Base-by-base conservation (phyloP, 2,888 invertebrate genomes). In the Mythimna loreyi region DNA sequence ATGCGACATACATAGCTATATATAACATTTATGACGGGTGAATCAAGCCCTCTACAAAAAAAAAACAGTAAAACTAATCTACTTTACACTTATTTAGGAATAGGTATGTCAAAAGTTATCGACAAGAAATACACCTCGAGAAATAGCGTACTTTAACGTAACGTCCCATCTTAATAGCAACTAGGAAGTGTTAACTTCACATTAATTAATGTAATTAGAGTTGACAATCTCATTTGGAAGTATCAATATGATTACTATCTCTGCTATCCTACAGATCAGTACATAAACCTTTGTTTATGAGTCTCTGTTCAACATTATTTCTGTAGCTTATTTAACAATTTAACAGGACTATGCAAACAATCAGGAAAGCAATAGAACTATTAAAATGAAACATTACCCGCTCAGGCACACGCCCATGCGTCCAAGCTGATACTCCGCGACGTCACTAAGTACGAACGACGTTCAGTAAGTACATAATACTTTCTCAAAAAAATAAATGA, bases 81-180 rank as follows among this genome's bases (percentile, higher is more conserved):
- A 93, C 88, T 92, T 92, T 93, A 93, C 92, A 93, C 87, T 91
- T 91, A 93, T 91, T 90, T 92, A 93, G 93, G 92, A 93, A 94
- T 93, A 92, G 88, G 89, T 89, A 92, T 88, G 88, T 90, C 84
- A 85, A 89, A 86, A 87, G 82, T 83, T 89, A 87, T 90, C 87
- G 88, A 90, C 90, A 89, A 89, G 87, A 88, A 87, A 85, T 85
- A 87, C 85, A 87, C 81, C 81, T 83, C 80, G 82, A 85, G 82
- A 86, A 86, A 81, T 83, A 60, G 72, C 52, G 59, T 72, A 73
- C 47, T 65, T 16, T 53, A 53, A 28, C 52, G 64, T 60, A 69
- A 76, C n/a, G 53, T 65, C 43, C 33, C 72, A 69, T 84, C 68
- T 73, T 65, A 72, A 81, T 65, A 75, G 66, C 13, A 60, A 25